Conservation (phyloP, 2,888 invertebrate genomes). For the Chromoteleia sp. region DNA sequence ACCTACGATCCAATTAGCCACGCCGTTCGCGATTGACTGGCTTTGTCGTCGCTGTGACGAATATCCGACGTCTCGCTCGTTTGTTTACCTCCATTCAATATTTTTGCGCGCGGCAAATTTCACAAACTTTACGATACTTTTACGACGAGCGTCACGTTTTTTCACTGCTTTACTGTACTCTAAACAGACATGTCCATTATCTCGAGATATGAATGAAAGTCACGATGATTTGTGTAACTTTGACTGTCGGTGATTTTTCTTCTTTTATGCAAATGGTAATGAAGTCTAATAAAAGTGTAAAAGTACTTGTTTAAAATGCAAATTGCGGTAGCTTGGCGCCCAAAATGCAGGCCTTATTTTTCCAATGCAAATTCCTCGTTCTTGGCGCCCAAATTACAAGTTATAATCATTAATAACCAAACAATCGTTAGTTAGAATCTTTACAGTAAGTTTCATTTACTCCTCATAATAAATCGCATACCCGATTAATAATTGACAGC, state of each 20-base stretch:
- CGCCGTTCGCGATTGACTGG: constrained; percentile 60
- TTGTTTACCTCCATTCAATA: constrained; percentile 47
- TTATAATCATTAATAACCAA: no score
- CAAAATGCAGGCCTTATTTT: no score
- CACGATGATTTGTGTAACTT: constrained; percentile 24
- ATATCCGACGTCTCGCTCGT: constrained; percentile 30
- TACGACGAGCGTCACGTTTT: constrained; percentile 11
- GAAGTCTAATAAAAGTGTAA: neutral
- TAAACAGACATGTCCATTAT: constrained; percentile 6
- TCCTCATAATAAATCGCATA: no score
- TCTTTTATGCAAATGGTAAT: neutral
- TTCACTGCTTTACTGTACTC: neutral
- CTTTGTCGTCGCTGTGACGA: constrained; percentile 60
- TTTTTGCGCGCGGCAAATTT: constrained; percentile 40
- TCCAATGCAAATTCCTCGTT: no score
- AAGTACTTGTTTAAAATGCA: no score
- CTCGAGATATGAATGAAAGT: neutral
- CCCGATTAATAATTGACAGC: no score
- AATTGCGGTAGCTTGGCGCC: no score
- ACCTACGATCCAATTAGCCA: constrained; percentile 69
- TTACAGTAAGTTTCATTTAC: no score
- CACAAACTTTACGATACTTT: constrained; percentile 35
- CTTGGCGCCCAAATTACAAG: no score
- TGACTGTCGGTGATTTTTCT: neutral
- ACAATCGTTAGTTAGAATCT: no score